Evolutionary conservation across 2,797 vertebrate species (phyloP).

Genomic region (Moxostoma hubbsi): DNA sequence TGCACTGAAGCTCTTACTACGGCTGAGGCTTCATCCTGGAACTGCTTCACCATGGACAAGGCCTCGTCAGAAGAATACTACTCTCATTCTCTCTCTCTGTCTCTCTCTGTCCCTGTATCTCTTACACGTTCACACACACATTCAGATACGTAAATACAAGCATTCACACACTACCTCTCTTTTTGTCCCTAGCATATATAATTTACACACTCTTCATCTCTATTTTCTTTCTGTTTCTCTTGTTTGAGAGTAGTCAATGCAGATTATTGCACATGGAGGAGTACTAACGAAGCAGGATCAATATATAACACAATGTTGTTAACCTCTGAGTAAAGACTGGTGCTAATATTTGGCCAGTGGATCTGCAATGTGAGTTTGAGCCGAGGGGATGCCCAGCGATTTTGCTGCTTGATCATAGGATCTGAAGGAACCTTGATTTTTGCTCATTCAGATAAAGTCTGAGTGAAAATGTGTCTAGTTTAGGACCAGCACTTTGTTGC

Average conservation of each 20-base stretch:
- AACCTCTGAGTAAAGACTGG: slow-evolving; percentile 31
- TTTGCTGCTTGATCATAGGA: slow-evolving; percentile 24
- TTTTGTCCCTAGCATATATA: slow-evolving; percentile 55
- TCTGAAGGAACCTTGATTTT: slow-evolving; percentile 38
- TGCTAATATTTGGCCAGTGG: slow-evolving; percentile 17
- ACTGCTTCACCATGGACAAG: slow-evolving; percentile 79
- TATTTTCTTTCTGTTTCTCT: slow-evolving; percentile 65
- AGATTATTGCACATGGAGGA: slow-evolving; percentile 58
- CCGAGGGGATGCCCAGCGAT: background rate
- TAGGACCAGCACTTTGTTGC: slow-evolving; percentile 53
- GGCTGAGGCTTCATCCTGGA: slow-evolving; percentile 70
- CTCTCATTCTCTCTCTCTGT: slow-evolving; percentile 68
- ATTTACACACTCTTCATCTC: slow-evolving; percentile 46
- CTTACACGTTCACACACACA: background rate
- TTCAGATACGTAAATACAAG: slow-evolving; percentile 14
- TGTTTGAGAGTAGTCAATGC: slow-evolving; percentile 68
- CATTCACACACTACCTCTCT: slow-evolving; percentile 66
- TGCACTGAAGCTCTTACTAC: slow-evolving; percentile 59
- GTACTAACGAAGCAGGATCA: slow-evolving; percentile 45
- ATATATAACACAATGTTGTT: slow-evolving; percentile 17
- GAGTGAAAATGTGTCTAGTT: slow-evolving; percentile 21
- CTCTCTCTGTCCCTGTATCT: slow-evolving; percentile 51
- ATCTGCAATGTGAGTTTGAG: slow-evolving; percentile 28
- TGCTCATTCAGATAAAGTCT: slow-evolving; percentile 2
- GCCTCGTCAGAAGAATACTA: slow-evolving; percentile 83